Base-by-base conservation (phyloP, 92 coral and sea anemone genomes). In the Actinernus sp. region DNA sequence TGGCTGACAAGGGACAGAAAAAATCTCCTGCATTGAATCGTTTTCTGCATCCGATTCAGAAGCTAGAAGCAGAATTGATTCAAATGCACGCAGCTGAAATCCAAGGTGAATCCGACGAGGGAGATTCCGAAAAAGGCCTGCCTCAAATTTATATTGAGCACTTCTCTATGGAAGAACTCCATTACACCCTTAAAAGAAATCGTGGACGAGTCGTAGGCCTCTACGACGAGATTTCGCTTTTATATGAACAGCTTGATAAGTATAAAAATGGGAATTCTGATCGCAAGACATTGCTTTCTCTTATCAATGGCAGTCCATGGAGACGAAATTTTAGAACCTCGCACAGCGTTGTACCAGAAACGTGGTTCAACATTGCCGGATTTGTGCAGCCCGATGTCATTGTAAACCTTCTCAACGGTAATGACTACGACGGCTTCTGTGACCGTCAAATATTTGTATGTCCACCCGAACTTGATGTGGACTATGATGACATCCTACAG, bases 1-100 rank as follows among this genome's bases (percentile, higher is more conserved):
- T 76, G 26, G 85, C 85, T 2, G 81, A 76, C 56, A 84, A 76
- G 55, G 91, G 85, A 1, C 81, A 84, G 56, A 84, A 76, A 53
- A 84, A 84, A 55, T 76, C 91, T 4, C 80, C 81, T 9, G 76
- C 85, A 13, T 76, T 76, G 3, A 63, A 61, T 58, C 6, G 84
- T n/a, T 60, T 83, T 44, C 34, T 75, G 12, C 26, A 68, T 20
- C 84, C 84, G 2, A 60, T 83, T 25, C 74, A 76, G 44, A 49
- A 40, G 6, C 1, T 45, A 34, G 84, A 77, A 21, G 45, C 25
- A 27, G 13, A 47, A 23, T n/a, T n/a, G n/a, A n/a, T n/a, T n/a
- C n/a, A n/a, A n/a, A n/a, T n/a, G n/a, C n/a, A n/a, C n/a, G n/a
- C n/a, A n/a, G n/a, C n/a, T n/a, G n/a, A n/a, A n/a, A n/a, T n/a